These are phyloP conservation scores for Centruroides sculpturatus DNA, from an alignment of 1,140 invertebrate species.

Conservation along the genomic window DNA sequence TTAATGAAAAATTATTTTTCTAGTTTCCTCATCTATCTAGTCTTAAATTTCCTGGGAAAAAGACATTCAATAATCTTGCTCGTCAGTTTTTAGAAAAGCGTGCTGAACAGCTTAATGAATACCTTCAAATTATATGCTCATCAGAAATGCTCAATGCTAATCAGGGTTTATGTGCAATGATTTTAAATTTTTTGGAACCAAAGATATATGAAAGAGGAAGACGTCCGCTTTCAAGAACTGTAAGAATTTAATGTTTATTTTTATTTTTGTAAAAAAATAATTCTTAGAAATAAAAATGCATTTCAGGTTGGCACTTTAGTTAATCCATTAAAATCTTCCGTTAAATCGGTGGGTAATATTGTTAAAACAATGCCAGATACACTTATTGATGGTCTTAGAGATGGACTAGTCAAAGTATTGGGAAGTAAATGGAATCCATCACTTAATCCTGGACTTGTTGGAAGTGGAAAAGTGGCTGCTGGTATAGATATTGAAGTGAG, in stretches of 20 bases:
- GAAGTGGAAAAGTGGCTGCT: slow-evolving; percentile 26
- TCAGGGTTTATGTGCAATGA: slow-evolving; percentile 47
- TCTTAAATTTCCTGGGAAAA: slow-evolving; percentile 77
- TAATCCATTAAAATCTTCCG: slow-evolving; percentile 64
- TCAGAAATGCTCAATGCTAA: slow-evolving; percentile 44
- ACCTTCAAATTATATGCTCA: slow-evolving; percentile 54
- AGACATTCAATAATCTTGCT: slow-evolving; percentile 85
- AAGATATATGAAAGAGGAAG: slow-evolving; percentile 50
- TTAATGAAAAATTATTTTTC: too few species aligned
- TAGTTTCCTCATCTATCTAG: slow-evolving; percentile 48
- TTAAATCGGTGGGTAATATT: slow-evolving; percentile 53
- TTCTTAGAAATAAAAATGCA: too few species aligned
- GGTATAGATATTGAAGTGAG: slow-evolving; percentile 24
- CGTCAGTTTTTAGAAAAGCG: slow-evolving; percentile 69
- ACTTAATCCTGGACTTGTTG: slow-evolving; percentile 4
- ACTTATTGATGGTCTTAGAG: slow-evolving; percentile 54
- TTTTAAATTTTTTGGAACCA: slow-evolving; percentile 61
- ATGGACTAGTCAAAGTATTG: slow-evolving; percentile 27
- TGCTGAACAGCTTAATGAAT: slow-evolving; percentile 68
- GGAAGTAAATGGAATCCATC: slow-evolving; percentile 1
- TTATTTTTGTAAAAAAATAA: too few species aligned
- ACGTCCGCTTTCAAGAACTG: slow-evolving; percentile 27
- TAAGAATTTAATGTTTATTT: background rate
- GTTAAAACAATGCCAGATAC: slow-evolving; percentile 70
- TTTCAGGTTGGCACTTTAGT: slow-evolving; percentile 36